Percentiles rank a stretch among this genome's conserved stretches.
phyloP scores from a whole-genome alignment of 2,797 vertebrate species.

The Pelochelys cantorii region DNA sequence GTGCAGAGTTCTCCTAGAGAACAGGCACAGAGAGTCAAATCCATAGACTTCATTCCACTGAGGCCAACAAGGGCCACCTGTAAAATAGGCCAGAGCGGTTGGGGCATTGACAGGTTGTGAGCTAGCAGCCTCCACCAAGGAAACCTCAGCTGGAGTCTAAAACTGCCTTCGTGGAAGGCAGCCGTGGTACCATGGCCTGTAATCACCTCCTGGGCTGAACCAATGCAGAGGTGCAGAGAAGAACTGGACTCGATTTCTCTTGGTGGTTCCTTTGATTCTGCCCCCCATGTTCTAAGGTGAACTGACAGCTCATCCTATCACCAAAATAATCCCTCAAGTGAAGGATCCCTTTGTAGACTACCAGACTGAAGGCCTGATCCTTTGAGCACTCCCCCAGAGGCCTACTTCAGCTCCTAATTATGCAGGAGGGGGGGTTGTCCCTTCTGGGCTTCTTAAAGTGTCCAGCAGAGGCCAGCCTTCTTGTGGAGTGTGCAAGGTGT shows the following conservation, averaged over 20 bases:
- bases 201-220: not conserved
- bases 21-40: slow-evolving; percentile 33
- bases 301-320: not conserved
- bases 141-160: too few relatives aligned
- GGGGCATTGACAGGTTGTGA: too few relatives aligned
- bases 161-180: too few relatives aligned
- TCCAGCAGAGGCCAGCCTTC: not conserved
- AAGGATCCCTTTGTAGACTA: too few relatives aligned
- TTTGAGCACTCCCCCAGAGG: not conserved
- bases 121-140: not conserved
- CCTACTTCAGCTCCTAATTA: too few relatives aligned
- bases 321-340: not conserved
- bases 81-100: not conserved
- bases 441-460: not conserved
- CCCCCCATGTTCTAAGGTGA: not conserved
- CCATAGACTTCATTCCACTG: not conserved
- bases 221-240: not conserved
- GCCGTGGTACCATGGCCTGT: too few relatives aligned
- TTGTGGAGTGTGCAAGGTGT: not conserved
- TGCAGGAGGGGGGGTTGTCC: not conserved
- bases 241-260: not conserved
- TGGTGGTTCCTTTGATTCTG: not conserved
- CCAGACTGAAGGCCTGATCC: not conserved
- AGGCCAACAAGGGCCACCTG: not conserved
- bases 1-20: slow-evolving; percentile 5